These are phyloP conservation scores for Hystrix cristata DNA, from an alignment of 2,113 vertebrate species.

Conservation along the genomic window DNA sequence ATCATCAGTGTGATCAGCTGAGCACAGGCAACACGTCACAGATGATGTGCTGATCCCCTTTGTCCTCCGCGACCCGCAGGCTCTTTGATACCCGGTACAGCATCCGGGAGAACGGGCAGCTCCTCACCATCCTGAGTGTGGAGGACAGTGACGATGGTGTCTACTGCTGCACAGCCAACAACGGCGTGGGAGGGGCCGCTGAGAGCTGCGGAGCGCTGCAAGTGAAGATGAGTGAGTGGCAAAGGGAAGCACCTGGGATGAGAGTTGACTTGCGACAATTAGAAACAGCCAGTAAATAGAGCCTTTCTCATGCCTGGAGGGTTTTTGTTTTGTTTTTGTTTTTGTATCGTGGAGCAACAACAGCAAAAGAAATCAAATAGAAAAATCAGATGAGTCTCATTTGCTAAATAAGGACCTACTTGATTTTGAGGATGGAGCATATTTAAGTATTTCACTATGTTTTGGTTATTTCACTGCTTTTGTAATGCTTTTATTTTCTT, in stretches of 20 bases:
- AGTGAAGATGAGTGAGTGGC: conserved; percentile 98
- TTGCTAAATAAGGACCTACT: background rate
- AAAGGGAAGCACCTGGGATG: background rate
- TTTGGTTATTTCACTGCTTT: background rate
- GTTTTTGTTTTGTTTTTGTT: background rate
- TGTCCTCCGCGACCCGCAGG: conserved; percentile 83
- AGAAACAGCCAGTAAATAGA: background rate
- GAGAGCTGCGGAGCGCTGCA: conserved; percentile 98
- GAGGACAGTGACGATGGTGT: conserved; percentile 95
- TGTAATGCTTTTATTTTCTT: background rate
- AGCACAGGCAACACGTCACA: background rate
- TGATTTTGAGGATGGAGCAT: background rate
- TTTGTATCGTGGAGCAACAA: background rate
- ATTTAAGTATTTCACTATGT: background rate
- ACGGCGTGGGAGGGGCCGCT: conserved; percentile 92
- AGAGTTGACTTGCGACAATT: background rate
- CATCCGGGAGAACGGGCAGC: conserved; percentile 94
- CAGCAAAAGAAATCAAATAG: background rate
- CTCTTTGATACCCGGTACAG: conserved; percentile 95
- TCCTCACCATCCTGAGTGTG: conserved; percentile 94
- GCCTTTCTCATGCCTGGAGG: background rate
- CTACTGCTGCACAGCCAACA: conserved; percentile 96
- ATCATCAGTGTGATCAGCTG: background rate
- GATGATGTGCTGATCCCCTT: background rate
- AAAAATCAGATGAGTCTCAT: background rate